Percentiles rank a stretch among this genome's conserved stretches.
Conservation (phyloP, 2,113 vertebrate species). For the Pelusios castaneus region DNA sequence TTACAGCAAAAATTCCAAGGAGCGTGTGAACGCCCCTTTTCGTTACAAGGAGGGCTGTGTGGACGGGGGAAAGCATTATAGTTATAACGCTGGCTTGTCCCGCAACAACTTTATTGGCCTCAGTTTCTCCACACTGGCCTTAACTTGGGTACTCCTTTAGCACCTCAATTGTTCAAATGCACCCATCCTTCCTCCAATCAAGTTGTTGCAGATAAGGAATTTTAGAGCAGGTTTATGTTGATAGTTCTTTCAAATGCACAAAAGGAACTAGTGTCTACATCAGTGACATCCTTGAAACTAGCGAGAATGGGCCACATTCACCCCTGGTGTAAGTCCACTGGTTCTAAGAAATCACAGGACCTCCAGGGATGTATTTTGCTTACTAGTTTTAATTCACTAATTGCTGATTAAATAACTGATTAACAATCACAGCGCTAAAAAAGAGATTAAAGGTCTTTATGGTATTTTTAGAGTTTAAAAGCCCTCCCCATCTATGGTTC, state of each 20-base stretch:
- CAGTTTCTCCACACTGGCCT: no score
- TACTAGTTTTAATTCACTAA: neutral
- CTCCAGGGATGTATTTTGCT: neutral
- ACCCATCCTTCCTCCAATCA: neutral
- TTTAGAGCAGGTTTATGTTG: neutral
- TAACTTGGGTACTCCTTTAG: no score
- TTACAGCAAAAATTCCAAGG: no score
- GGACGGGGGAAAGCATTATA: no score
- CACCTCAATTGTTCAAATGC: no score
- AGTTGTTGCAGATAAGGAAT: neutral
- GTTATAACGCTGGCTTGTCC: no score
- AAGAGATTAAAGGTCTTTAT: neutral
- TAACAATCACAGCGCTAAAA: neutral
- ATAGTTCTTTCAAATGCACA: neutral
- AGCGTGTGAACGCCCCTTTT: no score
- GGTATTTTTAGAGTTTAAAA: neutral
- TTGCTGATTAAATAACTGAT: neutral
- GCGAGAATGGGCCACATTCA: neutral
- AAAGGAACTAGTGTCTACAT: neutral
- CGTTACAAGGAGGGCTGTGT: no score
- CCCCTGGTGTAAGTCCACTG: neutral
- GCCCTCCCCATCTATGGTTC: neutral
- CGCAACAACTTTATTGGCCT: no score
- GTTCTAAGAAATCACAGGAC: neutral
- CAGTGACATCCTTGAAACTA: neutral